A percentile compares a stretch with the other conserved stretches of the same genome.
Conservation (phyloP, 2,888 invertebrate species). For the Hyposoter dolosus region DNA sequence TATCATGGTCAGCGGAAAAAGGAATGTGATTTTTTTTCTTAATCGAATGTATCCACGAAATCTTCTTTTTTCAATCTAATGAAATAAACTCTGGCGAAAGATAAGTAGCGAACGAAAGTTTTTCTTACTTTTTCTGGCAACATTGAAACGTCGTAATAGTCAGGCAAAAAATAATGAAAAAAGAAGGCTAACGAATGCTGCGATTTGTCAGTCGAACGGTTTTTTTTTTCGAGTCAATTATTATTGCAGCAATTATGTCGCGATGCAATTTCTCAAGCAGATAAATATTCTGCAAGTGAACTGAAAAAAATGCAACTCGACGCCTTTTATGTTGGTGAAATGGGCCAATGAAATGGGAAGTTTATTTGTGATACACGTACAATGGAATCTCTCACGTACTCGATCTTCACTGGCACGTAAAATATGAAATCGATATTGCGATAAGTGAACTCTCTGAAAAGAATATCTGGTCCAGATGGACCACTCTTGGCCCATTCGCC, state of each 20-base stretch:
- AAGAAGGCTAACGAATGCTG: not conserved
- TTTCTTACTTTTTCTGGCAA: not conserved
- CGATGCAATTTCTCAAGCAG: not conserved
- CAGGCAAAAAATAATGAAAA: not conserved
- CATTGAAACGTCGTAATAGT: not conserved
- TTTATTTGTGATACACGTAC: conserved; percentile 59
- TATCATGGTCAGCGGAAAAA: conserved; percentile 41
- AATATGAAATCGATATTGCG: conserved; percentile 77
- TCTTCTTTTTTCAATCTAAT: not conserved
- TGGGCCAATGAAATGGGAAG: conserved; percentile 9
- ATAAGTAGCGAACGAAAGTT: not conserved
- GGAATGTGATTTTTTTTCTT: conserved; percentile 31
- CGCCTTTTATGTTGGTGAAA: conserved; percentile 10
- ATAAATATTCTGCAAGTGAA: conserved; percentile 8
- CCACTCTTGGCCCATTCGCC: conserved; percentile 42
- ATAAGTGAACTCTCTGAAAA: conserved; percentile 42
- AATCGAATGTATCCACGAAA: not conserved
- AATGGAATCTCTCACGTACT: conserved; percentile 68
- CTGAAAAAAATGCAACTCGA: conserved; percentile 7
- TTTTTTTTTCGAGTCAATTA: not conserved
- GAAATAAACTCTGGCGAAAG: not conserved
- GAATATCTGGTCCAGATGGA: conserved; percentile 62
- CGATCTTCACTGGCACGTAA: conserved; percentile 72
- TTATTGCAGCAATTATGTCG: not conserved
- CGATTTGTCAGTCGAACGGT: not conserved